These are phyloP conservation scores for Tragopan temminckii DNA, from an alignment of 2,797 vertebrate genomes.

Conservation along the genomic window DNA sequence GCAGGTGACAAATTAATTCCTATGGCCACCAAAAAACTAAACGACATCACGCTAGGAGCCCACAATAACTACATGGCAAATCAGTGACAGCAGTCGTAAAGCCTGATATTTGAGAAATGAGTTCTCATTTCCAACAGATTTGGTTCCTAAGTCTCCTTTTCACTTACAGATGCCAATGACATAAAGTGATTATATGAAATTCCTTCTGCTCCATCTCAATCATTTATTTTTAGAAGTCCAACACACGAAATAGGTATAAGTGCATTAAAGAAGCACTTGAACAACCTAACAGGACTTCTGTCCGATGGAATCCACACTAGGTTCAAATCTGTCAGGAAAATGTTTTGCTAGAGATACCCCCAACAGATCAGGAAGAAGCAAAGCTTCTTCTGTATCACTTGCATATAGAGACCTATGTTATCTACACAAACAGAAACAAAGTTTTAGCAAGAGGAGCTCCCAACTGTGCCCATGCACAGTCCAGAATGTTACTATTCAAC, in stretches of 20 bases:
- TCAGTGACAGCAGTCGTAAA: background rate
- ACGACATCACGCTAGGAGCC: background rate
- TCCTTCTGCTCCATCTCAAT: background rate
- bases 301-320: accelerated
- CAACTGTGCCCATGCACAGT: background rate
- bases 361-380: background rate
- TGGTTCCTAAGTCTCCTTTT: background rate
- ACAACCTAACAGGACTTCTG: background rate
- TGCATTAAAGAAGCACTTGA: background rate
- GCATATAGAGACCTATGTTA: background rate
- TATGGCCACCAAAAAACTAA: background rate
- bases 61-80: background rate
- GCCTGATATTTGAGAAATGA: background rate
- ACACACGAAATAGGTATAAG: background rate
- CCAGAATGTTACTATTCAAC: background rate
- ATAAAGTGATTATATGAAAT: background rate
- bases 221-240: background rate
- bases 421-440: background rate
- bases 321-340: background rate
- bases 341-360: accelerated
- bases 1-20: background rate
- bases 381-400: background rate
- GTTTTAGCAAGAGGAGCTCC: background rate
- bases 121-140: background rate
- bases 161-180: background rate